Conservation (phyloP, 2,113 vertebrate species). For the Mola mola region DNA sequence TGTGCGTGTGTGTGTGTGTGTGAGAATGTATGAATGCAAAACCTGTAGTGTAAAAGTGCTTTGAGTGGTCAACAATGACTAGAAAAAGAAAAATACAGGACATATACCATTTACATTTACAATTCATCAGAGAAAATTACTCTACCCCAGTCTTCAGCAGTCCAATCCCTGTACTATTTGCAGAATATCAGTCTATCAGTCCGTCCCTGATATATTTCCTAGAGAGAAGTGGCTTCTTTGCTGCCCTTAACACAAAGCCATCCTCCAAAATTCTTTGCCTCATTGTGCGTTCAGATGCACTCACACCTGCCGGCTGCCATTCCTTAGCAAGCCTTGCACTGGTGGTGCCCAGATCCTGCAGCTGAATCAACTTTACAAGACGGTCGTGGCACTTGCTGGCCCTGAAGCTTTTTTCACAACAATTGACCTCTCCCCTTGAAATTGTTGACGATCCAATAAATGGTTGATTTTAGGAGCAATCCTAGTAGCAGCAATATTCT, state of each 20-base stretch:
- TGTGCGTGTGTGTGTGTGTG: too few relatives aligned
- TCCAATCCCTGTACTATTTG: neutral
- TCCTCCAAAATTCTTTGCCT: neutral
- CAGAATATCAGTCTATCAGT: neutral
- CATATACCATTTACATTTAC: too few relatives aligned
- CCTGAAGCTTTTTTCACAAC: neutral
- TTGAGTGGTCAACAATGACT: too few relatives aligned
- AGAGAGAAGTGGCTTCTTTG: neutral
- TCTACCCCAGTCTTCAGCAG: neutral
- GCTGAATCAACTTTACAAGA: neutral
- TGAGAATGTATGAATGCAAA: too few relatives aligned
- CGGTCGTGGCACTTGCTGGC: neutral
- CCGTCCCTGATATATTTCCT: neutral
- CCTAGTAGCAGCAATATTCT: neutral
- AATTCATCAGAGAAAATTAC: neutral
- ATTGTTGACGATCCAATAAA: neutral
- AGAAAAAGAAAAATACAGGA: too few relatives aligned
- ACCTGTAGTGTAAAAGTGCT: too few relatives aligned
- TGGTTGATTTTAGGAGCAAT: neutral
- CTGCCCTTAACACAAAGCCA: too few relatives aligned
- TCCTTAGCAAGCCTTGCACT: neutral
- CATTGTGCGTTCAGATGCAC: neutral
- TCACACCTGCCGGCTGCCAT: neutral
- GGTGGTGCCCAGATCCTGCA: neutral
- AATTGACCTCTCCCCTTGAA: too few relatives aligned